Conservation (phyloP, 2,797 vertebrate species). For the Ciconia nigra region DNA sequence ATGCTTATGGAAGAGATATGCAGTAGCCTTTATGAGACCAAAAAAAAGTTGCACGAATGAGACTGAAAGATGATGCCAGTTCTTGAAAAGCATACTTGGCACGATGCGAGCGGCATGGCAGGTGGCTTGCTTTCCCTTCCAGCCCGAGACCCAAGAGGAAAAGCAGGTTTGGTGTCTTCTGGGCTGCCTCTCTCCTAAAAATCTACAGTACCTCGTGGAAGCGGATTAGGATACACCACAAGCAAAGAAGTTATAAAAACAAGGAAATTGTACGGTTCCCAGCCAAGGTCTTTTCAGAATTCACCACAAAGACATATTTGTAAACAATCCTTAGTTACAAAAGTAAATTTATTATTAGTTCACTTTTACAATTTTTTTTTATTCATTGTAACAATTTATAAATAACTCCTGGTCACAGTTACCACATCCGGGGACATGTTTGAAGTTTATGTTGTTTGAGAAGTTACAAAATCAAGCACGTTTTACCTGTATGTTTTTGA, state of each 20-base stretch:
- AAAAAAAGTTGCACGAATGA: neutral
- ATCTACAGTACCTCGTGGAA: neutral
- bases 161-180: neutral
- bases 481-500: neutral
- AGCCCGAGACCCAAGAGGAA: neutral
- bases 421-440: neutral
- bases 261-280: neutral
- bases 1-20: fast-evolving
- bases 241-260: neutral
- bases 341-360: conserved; percentile 69
- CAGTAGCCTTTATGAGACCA: neutral
- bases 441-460: neutral
- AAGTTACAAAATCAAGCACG: neutral
- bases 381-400: conserved; percentile 26
- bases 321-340: conserved; percentile 71
- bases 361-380: neutral
- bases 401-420: conserved; percentile 7
- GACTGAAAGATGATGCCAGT: neutral
- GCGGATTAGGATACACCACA: neutral
- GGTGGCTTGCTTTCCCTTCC: neutral
- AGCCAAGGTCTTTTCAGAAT: neutral
- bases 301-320: neutral
- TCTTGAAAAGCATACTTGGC: neutral
- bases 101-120: fast-evolving
- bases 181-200: neutral